Evolutionary conservation across 2,113 vertebrate genomes (phyloP), one percentile per base, ranked within the genome.

Genomic region (Hippocampus barbouri): DNA sequence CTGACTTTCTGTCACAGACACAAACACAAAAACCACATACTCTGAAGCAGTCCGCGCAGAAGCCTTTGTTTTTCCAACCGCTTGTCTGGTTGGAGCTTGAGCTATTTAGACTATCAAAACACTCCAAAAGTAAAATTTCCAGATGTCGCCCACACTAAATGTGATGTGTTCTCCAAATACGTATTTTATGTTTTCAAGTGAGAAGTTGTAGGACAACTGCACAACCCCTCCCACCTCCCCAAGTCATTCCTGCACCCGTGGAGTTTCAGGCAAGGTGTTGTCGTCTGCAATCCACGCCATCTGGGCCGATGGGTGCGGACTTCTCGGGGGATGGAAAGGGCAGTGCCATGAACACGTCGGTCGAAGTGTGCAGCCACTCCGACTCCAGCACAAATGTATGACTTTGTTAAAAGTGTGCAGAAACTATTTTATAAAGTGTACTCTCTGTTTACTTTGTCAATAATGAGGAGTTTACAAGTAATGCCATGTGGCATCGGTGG

Each of bases 171-270:
- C 23, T 69, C 61, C 75, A 66, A 70, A 27, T 38, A 11, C 11
- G 10, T 69, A 18, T n/a, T 79, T 68, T 2, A 53, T 78, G 3
- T 78, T 81, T 60, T 40, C 79, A 93, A 61, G 92, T 87, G 91
- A 93, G 84, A 92, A 92, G 82, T 80, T 93, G 70, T 93, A 86
- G 92, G 76, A 72, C 67, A 20, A 41, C 57, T 74, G 18, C 82
- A 66, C 40, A 45, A 15, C 23, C 43, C 3, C 23, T 45, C 3
- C 43, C n/a, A 7, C n/a, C 64, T 5, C 16, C 41, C 41, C 43
- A 16, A 54, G 70, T 69, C 27, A 65, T 63, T 82, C 77, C 64
- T 74, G 72, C 70, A 66, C 54, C 70, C 20, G 20, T 74, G 66
- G 53, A 54, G 0, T 25, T 16, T 62, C 54, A 2, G 47, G 43